phyloP scores from a whole-genome alignment of 2,888 invertebrate species.

The Pachymerium ferrugineum region DNA sequence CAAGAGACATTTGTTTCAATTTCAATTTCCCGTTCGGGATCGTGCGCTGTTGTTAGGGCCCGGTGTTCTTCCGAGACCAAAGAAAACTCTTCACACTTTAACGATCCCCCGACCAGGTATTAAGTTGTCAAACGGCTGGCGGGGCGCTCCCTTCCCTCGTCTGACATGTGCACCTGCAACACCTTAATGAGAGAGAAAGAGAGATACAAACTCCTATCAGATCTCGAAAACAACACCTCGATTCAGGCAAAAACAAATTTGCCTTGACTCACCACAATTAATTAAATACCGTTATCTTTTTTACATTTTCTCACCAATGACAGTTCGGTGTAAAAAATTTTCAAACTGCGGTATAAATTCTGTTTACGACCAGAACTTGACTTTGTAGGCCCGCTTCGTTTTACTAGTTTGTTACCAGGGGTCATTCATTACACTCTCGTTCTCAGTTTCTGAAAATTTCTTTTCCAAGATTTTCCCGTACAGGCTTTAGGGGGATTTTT shows the following conservation, averaged over 20 bases:
- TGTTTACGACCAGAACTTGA: too few species aligned
- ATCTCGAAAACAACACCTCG: neutral
- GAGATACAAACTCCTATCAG: neutral
- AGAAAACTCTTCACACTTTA: slow-evolving; percentile 13
- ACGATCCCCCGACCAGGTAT: slow-evolving; percentile 13
- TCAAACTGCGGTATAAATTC: too few species aligned
- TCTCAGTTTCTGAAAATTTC: too few species aligned
- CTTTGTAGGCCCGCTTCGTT: too few species aligned
- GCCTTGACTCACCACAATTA: neutral
- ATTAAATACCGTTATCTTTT: neutral
- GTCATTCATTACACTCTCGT: too few species aligned
- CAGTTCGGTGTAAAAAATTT: too few species aligned
- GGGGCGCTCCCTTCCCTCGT: slow-evolving; percentile 4
- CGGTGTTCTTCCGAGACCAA: slow-evolving; percentile 13
- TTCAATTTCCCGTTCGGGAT: slow-evolving; percentile 8
- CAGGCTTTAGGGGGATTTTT: too few species aligned
- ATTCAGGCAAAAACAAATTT: slow-evolving; percentile 4
- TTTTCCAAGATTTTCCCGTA: too few species aligned
- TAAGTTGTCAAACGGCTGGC: slow-evolving; percentile 8
- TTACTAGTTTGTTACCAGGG: too few species aligned
- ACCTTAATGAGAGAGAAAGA: neutral
- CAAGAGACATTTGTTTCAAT: slow-evolving; percentile 13
- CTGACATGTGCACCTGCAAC: slow-evolving; percentile 13
- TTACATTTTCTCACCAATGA: too few species aligned
- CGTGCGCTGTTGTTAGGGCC: slow-evolving; percentile 3